Base-by-base conservation (phyloP, 1,140 invertebrate genomes). In the Tetramorium alpestre region DNA sequence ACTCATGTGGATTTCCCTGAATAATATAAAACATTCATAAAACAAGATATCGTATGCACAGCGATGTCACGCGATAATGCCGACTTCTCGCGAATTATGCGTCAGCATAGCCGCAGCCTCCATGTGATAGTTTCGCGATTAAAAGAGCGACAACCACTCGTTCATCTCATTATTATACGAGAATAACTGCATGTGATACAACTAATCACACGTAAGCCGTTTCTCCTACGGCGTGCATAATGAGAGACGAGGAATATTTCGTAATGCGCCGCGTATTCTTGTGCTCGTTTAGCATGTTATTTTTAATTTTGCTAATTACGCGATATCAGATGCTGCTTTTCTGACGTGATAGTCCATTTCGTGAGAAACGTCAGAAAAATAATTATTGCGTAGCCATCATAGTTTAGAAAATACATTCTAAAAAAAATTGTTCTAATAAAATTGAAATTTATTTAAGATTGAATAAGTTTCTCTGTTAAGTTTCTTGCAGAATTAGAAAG, bases 161-260 rank as follows among this genome's bases (percentile, higher is more conserved):
- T 60, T 75, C n/a, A 13, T 49, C 65, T 84, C 25, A 58, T 82
- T 67, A 84, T 73, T 73, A 75, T 56, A 84, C 22, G 54, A 33
- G 33, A 44, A 49, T 8, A 47, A 1, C 25, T 60, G 28, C 18
- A 3, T 28, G 54, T 4, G 25, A 49, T 51, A 72, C 41, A 38
- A 84, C 47, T 84, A 75, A 84, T 73, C 58, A 73, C 44, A 73
- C 54, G 3, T 22, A 73, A 47, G 41, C 44, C 6, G 33, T 54
- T 56, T 67, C 33, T 65, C 16, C 41, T 33, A 7, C 25, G 41
- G 16, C 49, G 69, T 11, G 18, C 25, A 47, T 56, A 49, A 75
- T 84, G 60, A 62, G 25, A 28, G 38, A 81, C 49, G 64, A 81
- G 47, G 8, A 3, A 38, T 47, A 25, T 73, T 73, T 73, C 67